A percentile compares a stretch with the other conserved stretches of the same genome.
Conservation (phyloP, 1,140 invertebrate species). For the Hestina assimilis region DNA sequence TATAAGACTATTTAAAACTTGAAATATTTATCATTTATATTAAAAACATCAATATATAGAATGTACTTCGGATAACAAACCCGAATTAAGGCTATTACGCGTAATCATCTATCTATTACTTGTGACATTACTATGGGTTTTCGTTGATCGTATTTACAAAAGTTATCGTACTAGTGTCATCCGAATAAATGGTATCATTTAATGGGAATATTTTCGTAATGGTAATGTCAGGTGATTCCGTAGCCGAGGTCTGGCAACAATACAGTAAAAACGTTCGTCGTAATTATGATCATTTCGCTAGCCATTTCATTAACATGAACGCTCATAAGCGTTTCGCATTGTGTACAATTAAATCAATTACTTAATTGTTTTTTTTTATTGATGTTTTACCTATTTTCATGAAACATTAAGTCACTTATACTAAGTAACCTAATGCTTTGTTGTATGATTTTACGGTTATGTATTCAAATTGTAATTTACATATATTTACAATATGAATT, state of each 20-base stretch:
- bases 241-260: constrained; percentile 60
- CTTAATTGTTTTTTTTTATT: constrained; percentile 27
- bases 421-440: too few relatives aligned
- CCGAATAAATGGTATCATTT: constrained; percentile 65
- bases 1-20: too few relatives aligned
- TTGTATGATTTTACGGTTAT: too few relatives aligned
- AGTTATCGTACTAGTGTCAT: constrained; percentile 61
- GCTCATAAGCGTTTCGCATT: constrained; percentile 53
- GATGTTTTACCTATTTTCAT: background rate
- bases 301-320: constrained; percentile 69
- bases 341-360: constrained; percentile 53
- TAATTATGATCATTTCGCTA: constrained; percentile 73
- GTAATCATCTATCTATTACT: constrained; percentile 8
- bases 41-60: too few relatives aligned
- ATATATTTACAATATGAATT: too few relatives aligned
- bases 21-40: too few relatives aligned
- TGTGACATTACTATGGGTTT: constrained; percentile 32
- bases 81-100: background rate
- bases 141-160: constrained; percentile 53
- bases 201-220: constrained; percentile 66
- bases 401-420: too few relatives aligned
- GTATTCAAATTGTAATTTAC: too few relatives aligned
- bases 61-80: too few relatives aligned
- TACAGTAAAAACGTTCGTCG: constrained; percentile 65
- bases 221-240: constrained; percentile 73